These are phyloP conservation scores for Alfaro cultratus DNA, from an alignment of 2,797 vertebrate genomes.

Conservation along the genomic window DNA sequence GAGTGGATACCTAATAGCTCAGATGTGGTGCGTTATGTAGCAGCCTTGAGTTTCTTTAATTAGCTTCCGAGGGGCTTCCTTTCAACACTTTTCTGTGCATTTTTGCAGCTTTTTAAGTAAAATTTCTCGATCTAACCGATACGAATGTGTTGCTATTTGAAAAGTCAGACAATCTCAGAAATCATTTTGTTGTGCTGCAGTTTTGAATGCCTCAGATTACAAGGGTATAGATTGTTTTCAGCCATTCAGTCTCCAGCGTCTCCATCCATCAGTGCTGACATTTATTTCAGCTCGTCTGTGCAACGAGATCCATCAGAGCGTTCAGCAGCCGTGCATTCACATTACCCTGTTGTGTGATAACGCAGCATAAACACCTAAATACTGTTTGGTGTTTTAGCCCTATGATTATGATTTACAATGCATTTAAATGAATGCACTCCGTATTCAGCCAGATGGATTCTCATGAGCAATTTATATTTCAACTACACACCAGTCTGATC, in stretches of 20 bases:
- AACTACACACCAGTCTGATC: background rate
- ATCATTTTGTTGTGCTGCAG: background rate
- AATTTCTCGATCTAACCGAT: background rate
- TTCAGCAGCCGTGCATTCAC: background rate
- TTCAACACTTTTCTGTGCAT: background rate
- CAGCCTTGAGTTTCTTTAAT: background rate
- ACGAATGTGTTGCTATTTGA: background rate
- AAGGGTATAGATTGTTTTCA: background rate
- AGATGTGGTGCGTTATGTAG: conserved; percentile 30
- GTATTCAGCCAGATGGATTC: background rate
- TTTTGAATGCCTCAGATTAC: background rate
- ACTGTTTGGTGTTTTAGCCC: background rate
- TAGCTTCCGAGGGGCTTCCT: background rate
- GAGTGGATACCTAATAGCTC: conserved; percentile 17
- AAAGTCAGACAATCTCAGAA: background rate
- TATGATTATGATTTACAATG: background rate
- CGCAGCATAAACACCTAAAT: background rate
- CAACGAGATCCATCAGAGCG: background rate
- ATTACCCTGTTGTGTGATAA: background rate
- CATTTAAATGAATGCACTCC: background rate
- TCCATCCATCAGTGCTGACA: background rate
- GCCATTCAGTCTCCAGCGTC: background rate
- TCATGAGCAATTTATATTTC: background rate
- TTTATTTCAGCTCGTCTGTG: background rate
- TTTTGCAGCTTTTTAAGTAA: background rate